Conservation (phyloP, 2,113 vertebrate species). For the Xenopus tropicalis region DNA sequence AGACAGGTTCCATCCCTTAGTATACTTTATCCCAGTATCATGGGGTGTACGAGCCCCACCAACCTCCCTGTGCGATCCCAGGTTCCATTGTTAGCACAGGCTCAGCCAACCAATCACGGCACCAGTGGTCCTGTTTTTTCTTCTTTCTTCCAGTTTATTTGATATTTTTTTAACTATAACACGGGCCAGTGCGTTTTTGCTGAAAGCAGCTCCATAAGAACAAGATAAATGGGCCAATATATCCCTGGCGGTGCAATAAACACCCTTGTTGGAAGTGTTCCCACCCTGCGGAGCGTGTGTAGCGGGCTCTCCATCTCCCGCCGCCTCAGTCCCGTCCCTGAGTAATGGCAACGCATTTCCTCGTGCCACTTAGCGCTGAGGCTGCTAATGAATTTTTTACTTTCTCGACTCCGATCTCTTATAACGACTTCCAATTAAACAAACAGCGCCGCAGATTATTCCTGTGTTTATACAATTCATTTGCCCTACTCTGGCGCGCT, state of each 20-base stretch:
- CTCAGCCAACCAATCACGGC: neutral
- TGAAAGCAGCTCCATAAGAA: constrained; percentile 15
- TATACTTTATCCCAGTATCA: no score
- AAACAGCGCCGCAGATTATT: no score
- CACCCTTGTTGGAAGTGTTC: neutral
- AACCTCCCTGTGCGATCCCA: neutral
- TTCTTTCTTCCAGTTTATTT: neutral
- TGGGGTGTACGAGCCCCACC: no score
- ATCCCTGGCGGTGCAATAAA: constrained; percentile 1
- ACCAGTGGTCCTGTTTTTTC: neutral
- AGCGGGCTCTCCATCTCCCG: neutral
- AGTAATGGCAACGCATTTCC: no score
- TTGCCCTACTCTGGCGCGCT: no score
- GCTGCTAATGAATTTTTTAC: no score
- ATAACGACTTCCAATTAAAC: no score
- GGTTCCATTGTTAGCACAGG: neutral
- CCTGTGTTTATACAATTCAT: no score
- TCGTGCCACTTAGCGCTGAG: no score
- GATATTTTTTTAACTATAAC: neutral
- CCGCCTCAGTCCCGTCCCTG: neutral
- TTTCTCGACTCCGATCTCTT: no score
- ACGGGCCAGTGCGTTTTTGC: constrained; percentile 4
- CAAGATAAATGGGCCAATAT: constrained; percentile 34
- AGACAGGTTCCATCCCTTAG: no score
- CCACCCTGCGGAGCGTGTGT: neutral